A percentile compares a stretch with the other conserved stretches of the same genome.
phyloP scores from a whole-genome alignment of 2,888 invertebrate genomes.

The Pecten maximus region DNA sequence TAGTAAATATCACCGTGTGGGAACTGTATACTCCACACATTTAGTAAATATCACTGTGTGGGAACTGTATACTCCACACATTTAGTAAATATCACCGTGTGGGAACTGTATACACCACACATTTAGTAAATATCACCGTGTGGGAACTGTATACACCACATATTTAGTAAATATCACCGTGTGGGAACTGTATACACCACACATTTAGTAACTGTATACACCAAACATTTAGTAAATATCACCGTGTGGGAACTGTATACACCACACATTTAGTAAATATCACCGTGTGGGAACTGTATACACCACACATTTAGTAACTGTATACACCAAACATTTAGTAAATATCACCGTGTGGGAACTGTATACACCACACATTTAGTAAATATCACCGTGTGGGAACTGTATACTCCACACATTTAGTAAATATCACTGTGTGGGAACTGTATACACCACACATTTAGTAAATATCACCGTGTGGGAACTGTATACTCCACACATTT shows the following conservation, averaged over 20 bases:
- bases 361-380: neutral
- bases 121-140: neutral
- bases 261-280: no score
- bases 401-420: neutral
- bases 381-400: neutral
- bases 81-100: constrained; percentile 6
- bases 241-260: no score
- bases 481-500: neutral
- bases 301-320: no score
- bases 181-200: no score
- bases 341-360: neutral
- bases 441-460: neutral
- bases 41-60: neutral
- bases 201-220: no score
- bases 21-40: no score
- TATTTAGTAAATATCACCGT: neutral
- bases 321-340: no score
- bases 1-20: neutral
- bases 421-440: neutral
- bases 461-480: neutral
- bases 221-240: no score
- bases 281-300: no score
- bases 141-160: neutral
- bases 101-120: constrained; percentile 15
- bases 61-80: neutral